phyloP scores from a whole-genome alignment of 2,113 vertebrate genomes.

The Seriola rivoliana region DNA sequence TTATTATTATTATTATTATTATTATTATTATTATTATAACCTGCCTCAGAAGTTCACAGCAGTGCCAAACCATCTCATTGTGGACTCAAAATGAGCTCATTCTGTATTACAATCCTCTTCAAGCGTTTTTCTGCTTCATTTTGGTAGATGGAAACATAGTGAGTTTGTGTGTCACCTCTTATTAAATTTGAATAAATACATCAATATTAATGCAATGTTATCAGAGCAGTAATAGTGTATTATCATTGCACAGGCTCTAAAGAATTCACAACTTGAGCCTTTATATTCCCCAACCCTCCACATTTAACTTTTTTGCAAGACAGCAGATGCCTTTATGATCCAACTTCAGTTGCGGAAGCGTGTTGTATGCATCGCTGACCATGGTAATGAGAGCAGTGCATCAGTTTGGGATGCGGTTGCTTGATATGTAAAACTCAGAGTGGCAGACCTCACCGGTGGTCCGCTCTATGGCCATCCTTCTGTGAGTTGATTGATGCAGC shows the following conservation, averaged over 20 bases:
- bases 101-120: too few species aligned
- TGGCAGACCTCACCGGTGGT: background rate
- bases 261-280: background rate
- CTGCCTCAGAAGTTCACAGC: background rate
- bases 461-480: background rate
- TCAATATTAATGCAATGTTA: background rate
- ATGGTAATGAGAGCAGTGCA: background rate
- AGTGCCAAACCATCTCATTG: background rate
- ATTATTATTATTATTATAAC: background rate
- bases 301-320: background rate
- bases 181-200: background rate
- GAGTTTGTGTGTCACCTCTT: too few species aligned
- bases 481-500: background rate
- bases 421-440: background rate
- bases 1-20: too few species aligned
- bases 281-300: too few species aligned
- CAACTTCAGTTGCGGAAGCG: background rate
- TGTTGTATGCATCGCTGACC: background rate
- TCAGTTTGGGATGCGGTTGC: background rate
- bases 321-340: background rate
- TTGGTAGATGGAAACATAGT: too few species aligned
- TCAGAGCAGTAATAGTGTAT: background rate
- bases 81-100: background rate
- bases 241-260: background rate
- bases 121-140: too few species aligned